A percentile compares a stretch with the other conserved stretches of the same genome.
phyloP scores from a whole-genome alignment of 2,113 vertebrate species.

The Columba janthina region DNA sequence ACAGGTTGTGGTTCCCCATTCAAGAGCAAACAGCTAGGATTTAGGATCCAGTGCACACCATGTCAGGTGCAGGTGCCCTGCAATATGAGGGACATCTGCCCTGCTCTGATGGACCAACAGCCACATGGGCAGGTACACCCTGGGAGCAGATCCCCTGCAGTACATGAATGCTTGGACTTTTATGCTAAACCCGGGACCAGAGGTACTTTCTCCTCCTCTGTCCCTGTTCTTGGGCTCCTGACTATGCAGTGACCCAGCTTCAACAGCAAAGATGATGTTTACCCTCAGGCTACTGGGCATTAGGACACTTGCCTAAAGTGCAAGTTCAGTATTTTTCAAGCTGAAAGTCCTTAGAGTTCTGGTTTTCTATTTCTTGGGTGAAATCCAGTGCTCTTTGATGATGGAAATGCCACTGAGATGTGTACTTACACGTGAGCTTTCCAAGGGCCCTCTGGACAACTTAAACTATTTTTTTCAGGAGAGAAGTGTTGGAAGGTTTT shows the following conservation, averaged over 20 bases:
- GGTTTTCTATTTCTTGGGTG: not conserved
- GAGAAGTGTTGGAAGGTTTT: not conserved
- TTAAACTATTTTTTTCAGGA: not conserved
- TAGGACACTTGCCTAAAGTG: not conserved
- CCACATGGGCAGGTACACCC: fast-evolving
- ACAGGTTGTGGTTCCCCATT: not conserved
- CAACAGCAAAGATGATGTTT: not conserved
- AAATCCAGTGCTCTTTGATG: not conserved
- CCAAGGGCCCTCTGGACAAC: not conserved
- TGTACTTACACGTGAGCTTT: not conserved
- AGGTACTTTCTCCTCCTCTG: not conserved
- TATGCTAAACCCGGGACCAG: not conserved
- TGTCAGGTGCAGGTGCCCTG: not conserved
- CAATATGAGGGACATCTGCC: not conserved
- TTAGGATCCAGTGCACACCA: not conserved
- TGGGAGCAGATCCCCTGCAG: not conserved
- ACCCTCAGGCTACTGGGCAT: not conserved
- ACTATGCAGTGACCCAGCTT: not conserved
- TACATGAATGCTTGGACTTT: not conserved
- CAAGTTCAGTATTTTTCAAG: not conserved
- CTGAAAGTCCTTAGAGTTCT: not conserved
- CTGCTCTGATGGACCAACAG: not conserved
- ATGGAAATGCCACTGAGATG: not conserved
- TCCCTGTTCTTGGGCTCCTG: not conserved
- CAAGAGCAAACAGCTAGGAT: not conserved